A percentile compares a stretch with the other conserved stretches of the same genome.
Evolutionary conservation across 2,797 vertebrate genomes (phyloP).

Genomic region (Sebastes taczanowskii): DNA sequence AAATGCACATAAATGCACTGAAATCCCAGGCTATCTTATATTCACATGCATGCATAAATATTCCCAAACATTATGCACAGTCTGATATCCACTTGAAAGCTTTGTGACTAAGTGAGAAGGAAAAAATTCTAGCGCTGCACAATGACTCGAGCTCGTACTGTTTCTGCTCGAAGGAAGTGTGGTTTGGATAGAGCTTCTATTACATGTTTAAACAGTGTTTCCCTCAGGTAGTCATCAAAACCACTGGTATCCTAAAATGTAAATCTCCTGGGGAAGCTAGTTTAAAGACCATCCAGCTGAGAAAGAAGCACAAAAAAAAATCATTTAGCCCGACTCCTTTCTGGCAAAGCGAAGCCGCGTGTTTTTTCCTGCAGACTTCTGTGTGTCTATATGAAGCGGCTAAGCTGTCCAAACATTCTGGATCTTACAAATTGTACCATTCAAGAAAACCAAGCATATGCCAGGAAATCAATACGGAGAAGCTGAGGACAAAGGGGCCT

Average conservation of each 20-base stretch:
- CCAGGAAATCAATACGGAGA: conserved; percentile 61
- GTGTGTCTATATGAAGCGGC: not conserved
- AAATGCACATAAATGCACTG: conserved; percentile 28
- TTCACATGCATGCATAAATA: conserved; percentile 36
- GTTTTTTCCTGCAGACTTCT: conserved; percentile 12
- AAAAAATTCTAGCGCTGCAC: not conserved
- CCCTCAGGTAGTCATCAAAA: conserved; percentile 19
- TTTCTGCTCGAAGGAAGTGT: not conserved
- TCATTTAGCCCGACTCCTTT: not conserved
- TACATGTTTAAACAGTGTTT: conserved; percentile 32
- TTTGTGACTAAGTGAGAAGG: not conserved
- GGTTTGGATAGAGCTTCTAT: conserved; percentile 4
- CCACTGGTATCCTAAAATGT: not conserved
- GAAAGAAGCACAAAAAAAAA: conserved; percentile 16
- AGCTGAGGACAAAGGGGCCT: conserved; percentile 45
- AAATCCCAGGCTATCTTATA: conserved; percentile 19
- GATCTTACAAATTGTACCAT: conserved; percentile 43
- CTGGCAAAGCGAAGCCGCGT: not conserved
- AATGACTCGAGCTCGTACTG: not conserved
- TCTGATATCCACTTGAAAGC: conserved; percentile 44
- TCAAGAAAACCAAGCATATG: conserved; percentile 45
- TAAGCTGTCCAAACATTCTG: conserved; percentile 34
- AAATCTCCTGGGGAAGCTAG: conserved; percentile 11
- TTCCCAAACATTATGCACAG: conserved; percentile 25
- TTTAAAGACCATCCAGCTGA: conserved; percentile 29